A percentile compares a stretch with the other conserved stretches of the same genome.
These are phyloP conservation scores for Xanthorhoe designata DNA, from an alignment of 2,888 invertebrate genomes.

Conservation along the genomic window DNA sequence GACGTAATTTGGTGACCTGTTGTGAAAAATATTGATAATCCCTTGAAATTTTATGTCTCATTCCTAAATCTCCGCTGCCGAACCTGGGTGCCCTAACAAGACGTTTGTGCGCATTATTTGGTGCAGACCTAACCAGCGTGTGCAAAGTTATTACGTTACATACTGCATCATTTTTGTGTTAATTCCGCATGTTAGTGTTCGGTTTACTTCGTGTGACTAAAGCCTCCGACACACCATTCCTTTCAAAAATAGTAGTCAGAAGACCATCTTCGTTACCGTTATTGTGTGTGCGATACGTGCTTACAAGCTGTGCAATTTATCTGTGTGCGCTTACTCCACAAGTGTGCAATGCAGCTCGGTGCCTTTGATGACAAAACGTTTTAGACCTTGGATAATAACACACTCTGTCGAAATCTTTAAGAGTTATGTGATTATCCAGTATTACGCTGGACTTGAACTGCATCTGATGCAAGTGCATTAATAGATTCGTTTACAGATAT, in stretches of 20 bases:
- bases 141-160: conserved; percentile 80
- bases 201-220: conserved; percentile 63
- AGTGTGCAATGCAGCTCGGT: conserved; percentile 79
- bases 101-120: conserved; percentile 62
- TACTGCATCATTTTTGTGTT: conserved; percentile 71
- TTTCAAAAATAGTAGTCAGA: conserved; percentile 53
- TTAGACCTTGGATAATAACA: conserved; percentile 71
- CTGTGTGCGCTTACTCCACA: conserved; percentile 77
- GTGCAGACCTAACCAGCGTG: conserved; percentile 75
- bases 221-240: conserved; percentile 66
- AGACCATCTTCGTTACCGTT: conserved; percentile 64
- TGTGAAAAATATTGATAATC: conserved; percentile 82
- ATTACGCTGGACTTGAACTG: conserved; percentile 64
- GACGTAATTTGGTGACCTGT: conserved; percentile 95
- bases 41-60: conserved; percentile 57
- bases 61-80: conserved; percentile 81
- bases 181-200: conserved; percentile 75
- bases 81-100: conserved; percentile 70
- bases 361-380: conserved; percentile 74
- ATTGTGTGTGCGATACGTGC: conserved; percentile 80
- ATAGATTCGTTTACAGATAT: conserved; percentile 69
- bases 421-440: conserved; percentile 73
- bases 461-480: conserved; percentile 79
- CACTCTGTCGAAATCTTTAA: conserved; percentile 42
- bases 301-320: conserved; percentile 83